Evolutionary conservation across 2,888 invertebrate genomes (phyloP), one percentile per base, ranked within the genome.

Genomic region (Pristionchus maxplancki): DNA sequence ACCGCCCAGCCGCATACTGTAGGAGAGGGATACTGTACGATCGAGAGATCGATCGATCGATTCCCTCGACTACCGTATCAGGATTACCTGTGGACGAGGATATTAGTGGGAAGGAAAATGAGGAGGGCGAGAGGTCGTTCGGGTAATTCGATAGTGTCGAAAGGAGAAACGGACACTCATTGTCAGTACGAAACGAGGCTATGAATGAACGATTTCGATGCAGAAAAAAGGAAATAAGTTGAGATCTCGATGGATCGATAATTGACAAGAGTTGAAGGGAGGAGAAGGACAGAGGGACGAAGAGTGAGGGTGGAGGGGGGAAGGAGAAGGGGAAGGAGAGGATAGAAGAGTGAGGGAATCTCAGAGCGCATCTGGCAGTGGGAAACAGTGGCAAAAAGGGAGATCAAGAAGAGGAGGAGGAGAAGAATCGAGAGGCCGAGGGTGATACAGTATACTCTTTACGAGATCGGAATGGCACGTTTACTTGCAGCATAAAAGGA

Each of bases 21-120:
- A 83, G 82, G 53, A 13, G 82, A 24, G 53, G 58, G 58, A 58
- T 81, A 81, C 81, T 40, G 81, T 81, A 78, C 28, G 50, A 83
- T 83, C 50, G 53, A 83, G n/a, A 6, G 53, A 53, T 53, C 28
- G 82, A 83, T 53, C 53, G 82, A 83, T 83, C 34, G 53, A 53
- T 53, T 20, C 78, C 78, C 78, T 44, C 78, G 44, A 78, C 78
- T 78, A 78, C 78, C 78, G 78, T 78, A 28, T 44, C 40, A 40
- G 74, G n/a, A 44, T 78, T 78, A 78, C 78, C 78, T 78, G 44
- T 0, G 58, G 58, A 78, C 11, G 37, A 24, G 71, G 40, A 37
- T 74, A 40, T 74, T 40, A 74, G 71, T 37, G 48, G 11, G 44
- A 28, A 34, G 53, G 50, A 20, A 31, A n/a, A 34, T 34, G 50